Conservation (phyloP, 2,797 vertebrate species). For the Oreochromis grahami region DNA sequence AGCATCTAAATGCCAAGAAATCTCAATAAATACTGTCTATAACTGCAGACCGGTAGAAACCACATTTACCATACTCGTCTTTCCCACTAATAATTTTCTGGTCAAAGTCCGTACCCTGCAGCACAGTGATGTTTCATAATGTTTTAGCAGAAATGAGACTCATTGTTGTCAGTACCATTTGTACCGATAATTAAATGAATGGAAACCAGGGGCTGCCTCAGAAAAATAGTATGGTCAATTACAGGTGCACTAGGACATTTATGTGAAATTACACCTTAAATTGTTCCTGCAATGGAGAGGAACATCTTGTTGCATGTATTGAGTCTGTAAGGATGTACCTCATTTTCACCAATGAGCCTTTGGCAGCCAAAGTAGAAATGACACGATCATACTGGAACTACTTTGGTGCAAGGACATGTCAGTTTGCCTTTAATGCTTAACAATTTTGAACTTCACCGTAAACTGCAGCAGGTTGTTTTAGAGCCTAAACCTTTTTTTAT, state of each 20-base stretch:
- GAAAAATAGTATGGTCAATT: neutral
- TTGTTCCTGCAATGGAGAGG: neutral
- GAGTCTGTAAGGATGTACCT: neutral
- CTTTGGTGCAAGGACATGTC: neutral
- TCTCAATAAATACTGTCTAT: neutral
- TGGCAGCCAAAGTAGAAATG: neutral
- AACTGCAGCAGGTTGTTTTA: neutral
- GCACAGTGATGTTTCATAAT: neutral
- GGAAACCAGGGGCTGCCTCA: neutral
- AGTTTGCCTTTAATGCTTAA: neutral
- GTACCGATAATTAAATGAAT: neutral
- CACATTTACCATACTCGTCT: neutral
- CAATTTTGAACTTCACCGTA: neutral
- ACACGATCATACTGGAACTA: neutral
- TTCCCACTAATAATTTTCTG: neutral
- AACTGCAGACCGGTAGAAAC: neutral
- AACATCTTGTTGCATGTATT: neutral
- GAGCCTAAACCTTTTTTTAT: neutral
- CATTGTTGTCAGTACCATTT: neutral
- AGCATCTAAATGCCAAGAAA: fast-evolving
- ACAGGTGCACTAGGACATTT: neutral
- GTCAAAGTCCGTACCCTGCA: neutral
- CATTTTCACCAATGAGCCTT: neutral
- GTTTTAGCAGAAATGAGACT: neutral
- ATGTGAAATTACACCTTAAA: neutral